These are phyloP conservation scores for Cardiocondyla obscurior DNA, from an alignment of 1,140 invertebrate species.

Conservation along the genomic window DNA sequence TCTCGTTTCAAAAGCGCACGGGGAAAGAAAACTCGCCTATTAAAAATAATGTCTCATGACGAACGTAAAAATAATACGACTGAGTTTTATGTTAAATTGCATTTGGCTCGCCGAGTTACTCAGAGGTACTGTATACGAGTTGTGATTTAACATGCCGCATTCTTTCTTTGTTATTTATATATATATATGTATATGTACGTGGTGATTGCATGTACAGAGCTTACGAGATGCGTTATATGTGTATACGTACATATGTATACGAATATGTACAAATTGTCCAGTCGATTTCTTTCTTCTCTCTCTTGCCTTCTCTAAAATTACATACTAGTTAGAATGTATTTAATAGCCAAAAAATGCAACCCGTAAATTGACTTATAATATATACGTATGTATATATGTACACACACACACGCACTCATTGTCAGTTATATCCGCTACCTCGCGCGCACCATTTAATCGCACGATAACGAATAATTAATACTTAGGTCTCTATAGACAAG, in stretches of 20 bases:
- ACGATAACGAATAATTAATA: slow-evolving; percentile 68
- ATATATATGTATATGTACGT: slow-evolving; percentile 36
- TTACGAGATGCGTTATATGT: slow-evolving; percentile 28
- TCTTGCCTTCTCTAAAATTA: slow-evolving; percentile 25
- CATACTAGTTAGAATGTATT: slow-evolving; percentile 61
- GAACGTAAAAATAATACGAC: background rate
- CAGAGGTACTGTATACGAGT: slow-evolving; percentile 28
- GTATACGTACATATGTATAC: slow-evolving; percentile 54
- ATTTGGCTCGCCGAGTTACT: slow-evolving; percentile 30
- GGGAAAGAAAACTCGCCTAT: background rate
- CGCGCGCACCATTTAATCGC: slow-evolving; percentile 64
- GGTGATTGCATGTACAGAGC: slow-evolving; percentile 46
- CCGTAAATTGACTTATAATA: slow-evolving; percentile 67
- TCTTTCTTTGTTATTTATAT: slow-evolving; percentile 3
- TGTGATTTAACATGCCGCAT: slow-evolving; percentile 21
- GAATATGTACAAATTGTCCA: slow-evolving; percentile 61
- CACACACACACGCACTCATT: background rate
- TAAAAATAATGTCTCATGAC: slow-evolving; percentile 1
- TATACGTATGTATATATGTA: background rate
- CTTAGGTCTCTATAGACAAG: slow-evolving; percentile 63
- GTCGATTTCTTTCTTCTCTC: slow-evolving; percentile 25
- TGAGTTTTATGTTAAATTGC: slow-evolving; percentile 3
- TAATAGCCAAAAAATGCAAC: slow-evolving; percentile 69
- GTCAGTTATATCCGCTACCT: slow-evolving; percentile 63
- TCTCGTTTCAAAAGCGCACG: background rate